These are phyloP conservation scores for Thunnus maccoyii DNA, from an alignment of 2,113 vertebrate genomes.

Conservation along the genomic window DNA sequence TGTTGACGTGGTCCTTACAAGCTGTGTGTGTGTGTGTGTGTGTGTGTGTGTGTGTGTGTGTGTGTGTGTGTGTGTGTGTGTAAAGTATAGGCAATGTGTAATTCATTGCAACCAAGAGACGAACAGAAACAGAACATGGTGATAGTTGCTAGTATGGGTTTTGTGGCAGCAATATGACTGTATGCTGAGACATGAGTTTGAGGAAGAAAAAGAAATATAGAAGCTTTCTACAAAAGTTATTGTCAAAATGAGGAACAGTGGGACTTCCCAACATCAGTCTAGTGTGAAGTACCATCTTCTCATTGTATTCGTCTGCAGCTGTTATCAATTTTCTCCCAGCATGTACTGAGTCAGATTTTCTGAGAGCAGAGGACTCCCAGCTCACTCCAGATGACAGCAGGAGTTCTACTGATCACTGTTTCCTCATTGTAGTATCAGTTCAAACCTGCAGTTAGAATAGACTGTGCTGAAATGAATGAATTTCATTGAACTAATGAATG, in stretches of 20 bases:
- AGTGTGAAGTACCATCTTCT: constrained; percentile 4
- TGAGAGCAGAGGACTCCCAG: not conserved
- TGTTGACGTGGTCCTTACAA: no score
- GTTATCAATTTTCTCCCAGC: constrained; percentile 14
- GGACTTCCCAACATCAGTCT: not conserved
- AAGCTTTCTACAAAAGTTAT: not conserved
- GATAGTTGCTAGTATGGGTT: not conserved
- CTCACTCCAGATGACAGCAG: not conserved
- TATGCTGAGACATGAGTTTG: no score
- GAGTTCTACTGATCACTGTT: not conserved
- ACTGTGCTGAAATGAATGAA: not conserved
- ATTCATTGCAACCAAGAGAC: no score
- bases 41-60: no score
- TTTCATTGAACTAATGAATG: not conserved
- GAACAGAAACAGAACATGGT: not conserved
- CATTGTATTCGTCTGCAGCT: not conserved
- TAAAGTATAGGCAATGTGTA: no score
- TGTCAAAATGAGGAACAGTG: not conserved
- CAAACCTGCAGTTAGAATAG: not conserved
- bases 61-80: no score
- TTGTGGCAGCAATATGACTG: not conserved
- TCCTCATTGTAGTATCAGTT: not conserved
- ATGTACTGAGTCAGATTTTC: not conserved
- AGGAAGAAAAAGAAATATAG: not conserved
- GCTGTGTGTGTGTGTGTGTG: no score